These are phyloP conservation scores for western clawed frog (Xenopus tropicalis) DNA, from an alignment of 2,113 vertebrate species.

Conservation along the genomic window DNA sequence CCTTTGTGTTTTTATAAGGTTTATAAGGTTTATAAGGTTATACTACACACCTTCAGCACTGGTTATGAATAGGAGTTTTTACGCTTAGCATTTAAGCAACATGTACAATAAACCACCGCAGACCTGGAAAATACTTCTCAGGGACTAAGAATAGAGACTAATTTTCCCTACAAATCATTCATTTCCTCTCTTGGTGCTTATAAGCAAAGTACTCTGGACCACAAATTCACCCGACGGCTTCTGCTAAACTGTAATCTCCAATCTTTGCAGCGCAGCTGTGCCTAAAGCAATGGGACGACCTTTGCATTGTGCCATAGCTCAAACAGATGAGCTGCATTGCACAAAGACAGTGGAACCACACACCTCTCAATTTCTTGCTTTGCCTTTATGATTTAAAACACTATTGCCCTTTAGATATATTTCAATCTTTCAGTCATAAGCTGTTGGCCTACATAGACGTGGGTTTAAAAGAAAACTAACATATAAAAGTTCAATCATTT, in stretches of 20 bases:
- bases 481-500: no score
- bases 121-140: constrained; percentile 11
- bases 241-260: constrained; percentile 13
- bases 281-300: constrained; percentile 30
- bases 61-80: no score
- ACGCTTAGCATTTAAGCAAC: no score
- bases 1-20: no score
- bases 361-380: no score
- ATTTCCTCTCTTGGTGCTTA: constrained; percentile 18
- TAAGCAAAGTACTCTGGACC: not conserved
- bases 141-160: constrained; percentile 9
- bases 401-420: no score
- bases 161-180: constrained; percentile 11
- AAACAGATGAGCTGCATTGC: constrained; percentile 17
- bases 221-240: not conserved
- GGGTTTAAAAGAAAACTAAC: no score
- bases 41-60: no score
- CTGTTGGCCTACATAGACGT: no score
- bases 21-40: no score
- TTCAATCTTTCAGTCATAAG: no score
- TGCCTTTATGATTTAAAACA: no score
- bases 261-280: constrained; percentile 27
- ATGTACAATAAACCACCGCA: not conserved
- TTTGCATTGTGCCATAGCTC: constrained; percentile 21
- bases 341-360: constrained; percentile 11